phyloP scores from a whole-genome alignment of 2,888 invertebrate species.

The Thymelicus lineola region DNA sequence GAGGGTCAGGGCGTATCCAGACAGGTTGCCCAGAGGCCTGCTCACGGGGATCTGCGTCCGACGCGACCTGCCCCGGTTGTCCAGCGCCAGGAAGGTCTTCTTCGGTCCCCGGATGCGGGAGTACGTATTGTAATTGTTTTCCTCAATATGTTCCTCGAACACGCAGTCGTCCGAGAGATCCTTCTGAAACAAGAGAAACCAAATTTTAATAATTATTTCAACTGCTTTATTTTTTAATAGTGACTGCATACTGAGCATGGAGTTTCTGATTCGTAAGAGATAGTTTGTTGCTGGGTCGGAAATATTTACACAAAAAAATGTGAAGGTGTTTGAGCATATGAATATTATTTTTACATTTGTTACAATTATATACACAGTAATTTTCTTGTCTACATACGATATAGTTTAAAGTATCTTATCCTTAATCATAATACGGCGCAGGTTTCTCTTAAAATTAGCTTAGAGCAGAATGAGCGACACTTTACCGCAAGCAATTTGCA shows the following conservation, averaged over 20 bases:
- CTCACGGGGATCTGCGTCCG: slow-evolving; percentile 89
- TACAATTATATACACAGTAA: too few species aligned
- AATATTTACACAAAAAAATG: neutral
- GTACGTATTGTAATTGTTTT: slow-evolving; percentile 94
- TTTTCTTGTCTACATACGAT: neutral
- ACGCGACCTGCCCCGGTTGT: slow-evolving; percentile 89
- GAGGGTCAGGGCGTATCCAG: slow-evolving; percentile 89
- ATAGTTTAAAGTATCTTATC: neutral
- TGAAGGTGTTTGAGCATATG: too few species aligned
- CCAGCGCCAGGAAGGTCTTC: slow-evolving; percentile 91
- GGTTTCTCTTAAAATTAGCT: slow-evolving; percentile 33
- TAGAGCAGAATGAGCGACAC: slow-evolving; percentile 54
- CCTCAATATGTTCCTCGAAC: slow-evolving; percentile 94
- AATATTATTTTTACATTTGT: too few species aligned
- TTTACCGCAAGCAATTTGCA: slow-evolving; percentile 39
- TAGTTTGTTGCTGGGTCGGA: too few species aligned
- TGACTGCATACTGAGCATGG: too few species aligned
- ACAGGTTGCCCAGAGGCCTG: slow-evolving; percentile 89
- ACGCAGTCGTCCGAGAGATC: slow-evolving; percentile 93
- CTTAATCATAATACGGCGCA: neutral
- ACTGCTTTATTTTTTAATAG: too few species aligned
- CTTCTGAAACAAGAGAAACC: slow-evolving; percentile 89
- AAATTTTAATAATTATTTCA: slow-evolving; percentile 20
- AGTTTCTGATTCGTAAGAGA: too few species aligned
- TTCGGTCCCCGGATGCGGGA: slow-evolving; percentile 88